Percentiles rank a stretch among this genome's conserved stretches.
Evolutionary conservation across 2,113 vertebrate species (phyloP).

Genomic region (Sakesphorus luctuosus): DNA sequence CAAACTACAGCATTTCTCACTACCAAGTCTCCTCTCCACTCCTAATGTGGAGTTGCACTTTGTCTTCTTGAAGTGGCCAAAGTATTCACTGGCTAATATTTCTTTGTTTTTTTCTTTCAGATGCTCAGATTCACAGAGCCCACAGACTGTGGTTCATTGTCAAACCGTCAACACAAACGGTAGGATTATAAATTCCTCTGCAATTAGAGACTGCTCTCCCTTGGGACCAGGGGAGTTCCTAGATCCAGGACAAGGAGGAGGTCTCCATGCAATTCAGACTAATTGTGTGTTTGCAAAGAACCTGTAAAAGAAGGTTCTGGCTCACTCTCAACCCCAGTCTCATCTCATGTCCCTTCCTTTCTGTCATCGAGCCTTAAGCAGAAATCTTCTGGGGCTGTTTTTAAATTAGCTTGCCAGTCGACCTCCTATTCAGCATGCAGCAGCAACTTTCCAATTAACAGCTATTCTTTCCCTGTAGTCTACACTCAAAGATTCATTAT

Average conservation of each 20-base stretch:
- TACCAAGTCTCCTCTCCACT: background rate
- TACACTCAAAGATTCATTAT: conserved; percentile 31
- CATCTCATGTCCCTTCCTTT: background rate
- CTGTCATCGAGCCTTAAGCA: background rate
- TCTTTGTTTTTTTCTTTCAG: background rate
- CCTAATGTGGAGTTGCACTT: background rate
- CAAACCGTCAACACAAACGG: background rate
- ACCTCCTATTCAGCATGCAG: background rate
- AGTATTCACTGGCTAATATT: background rate
- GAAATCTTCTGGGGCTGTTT: background rate
- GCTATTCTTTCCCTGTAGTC: background rate
- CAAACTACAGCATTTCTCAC: background rate
- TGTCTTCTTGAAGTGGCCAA: background rate
- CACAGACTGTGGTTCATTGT: background rate
- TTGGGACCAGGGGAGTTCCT: background rate
- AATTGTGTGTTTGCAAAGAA: background rate
- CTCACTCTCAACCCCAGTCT: background rate
- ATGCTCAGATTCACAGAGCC: background rate
- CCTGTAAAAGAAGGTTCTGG: background rate
- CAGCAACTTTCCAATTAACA: conserved; percentile 52
- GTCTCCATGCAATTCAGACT: background rate
- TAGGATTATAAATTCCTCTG: background rate
- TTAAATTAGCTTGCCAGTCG: background rate
- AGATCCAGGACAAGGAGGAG: background rate
- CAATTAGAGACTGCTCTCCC: background rate